These are phyloP conservation scores for Murina feae DNA, from an alignment of 2,113 vertebrate genomes.

Conservation along the genomic window DNA sequence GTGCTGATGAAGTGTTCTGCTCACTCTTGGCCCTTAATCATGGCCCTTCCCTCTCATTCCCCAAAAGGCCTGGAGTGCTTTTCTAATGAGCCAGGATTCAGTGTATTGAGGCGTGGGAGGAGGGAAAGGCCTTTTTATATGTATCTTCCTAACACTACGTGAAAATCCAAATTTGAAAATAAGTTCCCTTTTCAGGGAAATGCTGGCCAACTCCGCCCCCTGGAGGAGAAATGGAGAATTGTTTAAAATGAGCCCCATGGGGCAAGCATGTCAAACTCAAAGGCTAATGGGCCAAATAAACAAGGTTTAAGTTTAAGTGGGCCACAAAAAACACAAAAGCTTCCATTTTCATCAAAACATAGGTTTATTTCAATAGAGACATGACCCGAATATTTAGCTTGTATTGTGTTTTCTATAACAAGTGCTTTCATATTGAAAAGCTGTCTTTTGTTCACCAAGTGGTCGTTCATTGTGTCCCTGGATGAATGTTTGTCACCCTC, in stretches of 20 bases:
- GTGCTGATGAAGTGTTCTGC: not conserved
- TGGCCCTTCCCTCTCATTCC: not conserved
- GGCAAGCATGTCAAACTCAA: not conserved
- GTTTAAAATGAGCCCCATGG: not conserved
- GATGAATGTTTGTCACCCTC: not conserved
- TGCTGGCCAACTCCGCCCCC: constrained; percentile 29
- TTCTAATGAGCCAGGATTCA: not conserved
- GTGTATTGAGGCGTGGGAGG: not conserved
- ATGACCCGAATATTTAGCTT: not conserved
- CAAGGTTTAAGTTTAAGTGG: too few relatives aligned
- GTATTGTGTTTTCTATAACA: not conserved
- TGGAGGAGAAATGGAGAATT: constrained; percentile 8
- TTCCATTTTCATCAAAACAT: too few relatives aligned
- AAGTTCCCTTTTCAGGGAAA: not conserved
- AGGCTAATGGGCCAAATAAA: too few relatives aligned
- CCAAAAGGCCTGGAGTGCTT: not conserved
- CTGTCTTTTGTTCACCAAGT: not conserved
- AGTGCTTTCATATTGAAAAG: not conserved
- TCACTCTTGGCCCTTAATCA: not conserved
- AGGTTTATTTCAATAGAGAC: not conserved
- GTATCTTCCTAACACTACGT: not conserved
- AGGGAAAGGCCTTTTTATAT: not conserved
- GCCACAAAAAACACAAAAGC: too few relatives aligned
- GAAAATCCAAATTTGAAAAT: not conserved
- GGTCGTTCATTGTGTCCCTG: not conserved